Conservation (phyloP, 2,113 vertebrate genomes). For the Oxyruncus cristatus region DNA sequence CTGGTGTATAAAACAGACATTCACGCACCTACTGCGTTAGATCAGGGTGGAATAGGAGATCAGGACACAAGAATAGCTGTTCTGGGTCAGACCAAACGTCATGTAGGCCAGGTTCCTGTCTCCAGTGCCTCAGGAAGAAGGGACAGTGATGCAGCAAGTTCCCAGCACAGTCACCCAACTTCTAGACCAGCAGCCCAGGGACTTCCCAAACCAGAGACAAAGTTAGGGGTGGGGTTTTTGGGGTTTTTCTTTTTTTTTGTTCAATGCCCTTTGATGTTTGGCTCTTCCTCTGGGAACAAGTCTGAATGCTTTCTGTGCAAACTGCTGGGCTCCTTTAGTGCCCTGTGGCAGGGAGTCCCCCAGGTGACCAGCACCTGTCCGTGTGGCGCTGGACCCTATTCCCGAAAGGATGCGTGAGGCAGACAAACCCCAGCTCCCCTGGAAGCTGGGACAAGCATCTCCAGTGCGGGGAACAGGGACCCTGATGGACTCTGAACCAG, state of each 20-base stretch:
- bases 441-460: not conserved
- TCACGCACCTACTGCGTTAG: not conserved
- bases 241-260: not conserved
- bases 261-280: not conserved
- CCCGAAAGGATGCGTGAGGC: not conserved
- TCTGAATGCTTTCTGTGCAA: not conserved
- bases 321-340: not conserved
- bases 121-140: not conserved
- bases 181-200: not conserved
- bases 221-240: not conserved
- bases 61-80: not conserved
- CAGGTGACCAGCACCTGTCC: not conserved
- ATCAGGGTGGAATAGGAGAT: not conserved
- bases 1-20: not conserved
- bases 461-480: not conserved
- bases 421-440: not conserved
- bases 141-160: not conserved
- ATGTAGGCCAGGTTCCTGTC: conserved; percentile 1
- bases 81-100: not conserved
- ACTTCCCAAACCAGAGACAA: not conserved
- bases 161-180: not conserved
- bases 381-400: rapidly evolving
- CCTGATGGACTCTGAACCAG: not conserved
- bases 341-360: not conserved
- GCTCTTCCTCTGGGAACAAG: not conserved